These are phyloP conservation scores for Syngnathus rostellatus DNA, from an alignment of 2,797 vertebrate genomes.

Conservation along the genomic window DNA sequence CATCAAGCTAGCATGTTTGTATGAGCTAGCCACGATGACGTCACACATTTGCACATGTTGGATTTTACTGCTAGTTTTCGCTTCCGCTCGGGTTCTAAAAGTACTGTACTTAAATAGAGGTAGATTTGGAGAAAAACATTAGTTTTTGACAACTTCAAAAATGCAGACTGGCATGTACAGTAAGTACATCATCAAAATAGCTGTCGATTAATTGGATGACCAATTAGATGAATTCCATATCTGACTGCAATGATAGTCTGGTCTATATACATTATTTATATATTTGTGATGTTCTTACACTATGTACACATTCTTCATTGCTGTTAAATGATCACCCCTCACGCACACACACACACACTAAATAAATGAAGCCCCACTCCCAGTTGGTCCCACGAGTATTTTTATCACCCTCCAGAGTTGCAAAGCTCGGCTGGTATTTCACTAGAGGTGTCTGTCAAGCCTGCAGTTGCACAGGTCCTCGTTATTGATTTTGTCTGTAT, in stretches of 20 bases:
- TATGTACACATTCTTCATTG: neutral
- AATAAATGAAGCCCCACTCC: neutral
- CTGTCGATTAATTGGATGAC: too few relatives aligned
- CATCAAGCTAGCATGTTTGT: neutral
- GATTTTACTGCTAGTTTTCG: neutral
- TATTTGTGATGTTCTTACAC: neutral
- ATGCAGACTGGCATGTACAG: too few relatives aligned
- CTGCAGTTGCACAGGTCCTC: too few relatives aligned
- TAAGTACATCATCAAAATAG: too few relatives aligned
- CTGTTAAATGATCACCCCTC: constrained; percentile 14
- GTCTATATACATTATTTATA: too few relatives aligned
- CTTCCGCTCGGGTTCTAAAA: neutral
- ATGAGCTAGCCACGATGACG: neutral
- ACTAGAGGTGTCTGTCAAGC: neutral
- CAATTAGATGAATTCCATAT: too few relatives aligned
- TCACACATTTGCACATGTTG: neutral
- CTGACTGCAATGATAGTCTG: too few relatives aligned
- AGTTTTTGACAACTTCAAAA: too few relatives aligned
- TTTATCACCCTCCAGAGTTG: constrained; percentile 62
- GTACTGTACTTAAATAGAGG: neutral
- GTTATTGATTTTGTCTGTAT: neutral
- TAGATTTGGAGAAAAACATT: too few relatives aligned
- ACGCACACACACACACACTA: too few relatives aligned
- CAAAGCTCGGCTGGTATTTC: constrained; percentile 19
- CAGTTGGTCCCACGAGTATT: constrained; percentile 60